Conservation (phyloP, 2,888 invertebrate species). For the Linnaemya vulpina region DNA sequence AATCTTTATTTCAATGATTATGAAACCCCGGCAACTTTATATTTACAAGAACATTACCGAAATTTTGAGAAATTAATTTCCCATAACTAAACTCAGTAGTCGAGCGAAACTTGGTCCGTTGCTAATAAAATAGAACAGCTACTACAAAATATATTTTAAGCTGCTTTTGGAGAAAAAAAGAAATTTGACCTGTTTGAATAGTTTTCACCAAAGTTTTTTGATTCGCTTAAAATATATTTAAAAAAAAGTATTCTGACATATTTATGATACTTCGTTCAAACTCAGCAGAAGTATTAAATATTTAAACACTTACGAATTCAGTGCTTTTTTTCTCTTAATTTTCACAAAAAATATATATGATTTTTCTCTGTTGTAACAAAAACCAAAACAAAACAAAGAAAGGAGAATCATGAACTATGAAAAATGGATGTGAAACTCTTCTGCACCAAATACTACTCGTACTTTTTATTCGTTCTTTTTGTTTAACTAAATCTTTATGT, state of each 20-base stretch:
- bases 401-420: conserved; percentile 41
- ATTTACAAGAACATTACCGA: too few relatives aligned
- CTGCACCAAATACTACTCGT: conserved; percentile 50
- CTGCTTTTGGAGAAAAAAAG: too few relatives aligned
- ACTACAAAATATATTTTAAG: too few relatives aligned
- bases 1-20: too few relatives aligned
- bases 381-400: conserved; percentile 13
- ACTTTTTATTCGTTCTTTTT: conserved; percentile 21
- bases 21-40: too few relatives aligned
- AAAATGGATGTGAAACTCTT: conserved; percentile 59
- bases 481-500: conserved; percentile 33
- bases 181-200: neutral
- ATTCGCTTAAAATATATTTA: neutral
- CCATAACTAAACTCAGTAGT: too few relatives aligned
- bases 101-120: too few relatives aligned
- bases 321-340: neutral
- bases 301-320: neutral
- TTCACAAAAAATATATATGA: neutral
- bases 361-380: conserved; percentile 12
- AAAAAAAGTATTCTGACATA: neutral
- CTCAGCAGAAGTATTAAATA: conserved; percentile 22
- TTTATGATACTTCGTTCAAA: neutral
- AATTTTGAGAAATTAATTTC: too few relatives aligned
- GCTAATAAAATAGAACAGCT: too few relatives aligned
- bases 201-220: neutral